These are phyloP conservation scores for Acipenser transmontanus DNA, from an alignment of 2,797 vertebrate genomes.

Conservation along the genomic window DNA sequence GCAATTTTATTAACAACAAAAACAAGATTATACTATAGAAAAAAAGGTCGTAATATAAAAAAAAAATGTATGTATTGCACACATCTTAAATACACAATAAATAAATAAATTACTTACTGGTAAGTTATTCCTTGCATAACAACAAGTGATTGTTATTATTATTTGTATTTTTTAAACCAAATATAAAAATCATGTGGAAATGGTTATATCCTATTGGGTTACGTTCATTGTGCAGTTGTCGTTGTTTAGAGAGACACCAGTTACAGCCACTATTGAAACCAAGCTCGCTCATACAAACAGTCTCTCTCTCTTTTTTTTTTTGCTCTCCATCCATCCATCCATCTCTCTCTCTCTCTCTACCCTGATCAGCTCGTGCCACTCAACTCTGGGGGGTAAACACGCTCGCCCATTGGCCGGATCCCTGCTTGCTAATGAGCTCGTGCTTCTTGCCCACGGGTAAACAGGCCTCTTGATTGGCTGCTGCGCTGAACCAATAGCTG, in stretches of 20 bases:
- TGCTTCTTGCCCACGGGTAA: slow-evolving; percentile 63
- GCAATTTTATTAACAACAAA: too few species aligned
- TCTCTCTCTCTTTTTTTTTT: slow-evolving; percentile 35
- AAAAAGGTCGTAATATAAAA: too few species aligned
- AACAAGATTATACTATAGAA: too few species aligned
- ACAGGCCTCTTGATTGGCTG: slow-evolving; percentile 63
- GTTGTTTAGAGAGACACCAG: slow-evolving; percentile 52
- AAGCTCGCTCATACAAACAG: slow-evolving; percentile 75
- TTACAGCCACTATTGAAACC: slow-evolving; percentile 64
- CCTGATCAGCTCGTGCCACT: slow-evolving; percentile 81
- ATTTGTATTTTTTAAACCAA: slow-evolving; percentile 11
- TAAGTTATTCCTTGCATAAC: slow-evolving; percentile 60
- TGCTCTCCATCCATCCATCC: too few species aligned
- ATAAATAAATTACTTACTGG: slow-evolving; percentile 58
- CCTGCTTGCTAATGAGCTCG: slow-evolving; percentile 65
- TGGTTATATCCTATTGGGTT: slow-evolving; percentile 70
- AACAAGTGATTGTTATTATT: slow-evolving; percentile 49
- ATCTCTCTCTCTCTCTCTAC: slow-evolving; percentile 70
- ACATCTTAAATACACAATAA: slow-evolving; percentile 30
- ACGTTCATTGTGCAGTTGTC: slow-evolving; percentile 47
- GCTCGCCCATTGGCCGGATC: slow-evolving; percentile 72
- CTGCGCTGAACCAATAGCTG: slow-evolving; percentile 59
- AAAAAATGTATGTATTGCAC: too few species aligned
- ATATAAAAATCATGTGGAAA: slow-evolving; percentile 65
- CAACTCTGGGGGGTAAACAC: slow-evolving; percentile 66